Percentiles rank a stretch among this genome's conserved stretches.
Conservation (phyloP, 2,797 vertebrate genomes). For the Fistularia tabacaria region DNA sequence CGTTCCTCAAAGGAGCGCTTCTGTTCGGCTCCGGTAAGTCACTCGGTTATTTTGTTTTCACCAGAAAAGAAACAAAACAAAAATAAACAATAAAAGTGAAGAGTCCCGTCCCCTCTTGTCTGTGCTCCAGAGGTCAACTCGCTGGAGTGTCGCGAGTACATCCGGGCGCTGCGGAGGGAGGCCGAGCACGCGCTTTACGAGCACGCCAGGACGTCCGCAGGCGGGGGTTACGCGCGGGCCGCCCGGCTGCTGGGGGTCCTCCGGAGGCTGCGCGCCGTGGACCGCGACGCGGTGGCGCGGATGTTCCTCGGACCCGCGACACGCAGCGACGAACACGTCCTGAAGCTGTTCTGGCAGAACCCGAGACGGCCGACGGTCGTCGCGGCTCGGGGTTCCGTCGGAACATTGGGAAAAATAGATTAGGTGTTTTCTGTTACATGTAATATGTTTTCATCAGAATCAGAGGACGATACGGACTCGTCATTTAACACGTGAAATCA, state of each 20-base stretch:
- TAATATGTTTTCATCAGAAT: too few species aligned
- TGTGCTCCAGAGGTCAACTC: background rate
- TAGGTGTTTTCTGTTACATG: too few species aligned
- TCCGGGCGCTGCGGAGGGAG: conserved; percentile 27
- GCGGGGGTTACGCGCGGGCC: background rate
- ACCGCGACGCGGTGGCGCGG: conserved; percentile 73
- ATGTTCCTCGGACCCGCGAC: conserved; percentile 82
- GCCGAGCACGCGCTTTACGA: conserved; percentile 26
- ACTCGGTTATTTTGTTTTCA: background rate
- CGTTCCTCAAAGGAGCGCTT: conserved; percentile 29
- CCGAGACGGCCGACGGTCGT: too few species aligned
- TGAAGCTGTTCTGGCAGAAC: conserved; percentile 14
- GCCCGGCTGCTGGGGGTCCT: conserved; percentile 14
- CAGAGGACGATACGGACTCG: too few species aligned
- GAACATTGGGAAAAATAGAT: too few species aligned
- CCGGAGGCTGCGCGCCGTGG: conserved; percentile 7
- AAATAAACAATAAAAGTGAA: too few species aligned
- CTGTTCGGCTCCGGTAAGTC: conserved; percentile 14
- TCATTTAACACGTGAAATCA: too few species aligned
- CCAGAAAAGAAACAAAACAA: too few species aligned
- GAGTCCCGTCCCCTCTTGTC: too few species aligned
- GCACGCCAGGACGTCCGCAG: conserved; percentile 4
- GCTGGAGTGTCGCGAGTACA: conserved; percentile 27
- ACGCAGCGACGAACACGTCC: conserved; percentile 64
- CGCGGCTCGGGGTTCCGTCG: too few species aligned